Percentiles rank a stretch among this genome's conserved stretches.
Evolutionary conservation across 2,888 invertebrate genomes (phyloP).

Genomic region (Desoria tigrina): DNA sequence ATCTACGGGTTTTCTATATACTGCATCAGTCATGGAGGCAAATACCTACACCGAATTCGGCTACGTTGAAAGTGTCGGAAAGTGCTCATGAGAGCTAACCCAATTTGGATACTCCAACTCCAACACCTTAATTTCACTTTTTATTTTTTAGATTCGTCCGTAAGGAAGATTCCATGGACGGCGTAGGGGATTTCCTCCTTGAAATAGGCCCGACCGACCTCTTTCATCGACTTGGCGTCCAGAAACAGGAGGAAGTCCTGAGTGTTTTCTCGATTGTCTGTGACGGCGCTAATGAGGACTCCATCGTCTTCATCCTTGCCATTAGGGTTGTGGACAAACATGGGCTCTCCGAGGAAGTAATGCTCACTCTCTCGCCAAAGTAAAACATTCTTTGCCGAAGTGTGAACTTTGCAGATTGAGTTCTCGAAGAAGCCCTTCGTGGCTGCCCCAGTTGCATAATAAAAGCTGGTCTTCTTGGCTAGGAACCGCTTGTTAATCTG

Average conservation of each 20-base stretch:
- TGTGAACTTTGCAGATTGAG: slow-evolving; percentile 53
- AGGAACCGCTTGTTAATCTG: slow-evolving; percentile 57
- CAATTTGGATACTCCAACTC: too few relatives aligned
- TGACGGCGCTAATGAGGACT: slow-evolving; percentile 54
- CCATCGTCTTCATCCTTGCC: slow-evolving; percentile 58
- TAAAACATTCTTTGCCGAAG: slow-evolving; percentile 17
- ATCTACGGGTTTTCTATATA: too few relatives aligned
- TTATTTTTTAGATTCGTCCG: background rate
- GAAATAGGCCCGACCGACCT: slow-evolving; percentile 56
- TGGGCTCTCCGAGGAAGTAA: slow-evolving; percentile 57
- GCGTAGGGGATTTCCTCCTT: slow-evolving; percentile 54
- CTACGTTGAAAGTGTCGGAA: too few relatives aligned
- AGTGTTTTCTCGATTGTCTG: slow-evolving; percentile 52
- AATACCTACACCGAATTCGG: too few relatives aligned
- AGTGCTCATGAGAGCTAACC: too few relatives aligned
- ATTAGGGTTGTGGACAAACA: slow-evolving; percentile 59
- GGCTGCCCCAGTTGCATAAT: slow-evolving; percentile 58
- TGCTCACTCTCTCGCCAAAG: background rate
- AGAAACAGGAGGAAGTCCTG: slow-evolving; percentile 56
- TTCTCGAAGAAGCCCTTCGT: slow-evolving; percentile 55
- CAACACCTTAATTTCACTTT: too few relatives aligned
- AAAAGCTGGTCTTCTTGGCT: slow-evolving; percentile 58
- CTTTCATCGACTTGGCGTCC: slow-evolving; percentile 57
- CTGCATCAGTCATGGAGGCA: too few relatives aligned
- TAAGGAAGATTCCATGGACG: slow-evolving; percentile 54